Percentiles rank a stretch among this genome's conserved stretches.
Conservation (phyloP, 2,797 vertebrate genomes). For the Tiaroga cobitis region DNA sequence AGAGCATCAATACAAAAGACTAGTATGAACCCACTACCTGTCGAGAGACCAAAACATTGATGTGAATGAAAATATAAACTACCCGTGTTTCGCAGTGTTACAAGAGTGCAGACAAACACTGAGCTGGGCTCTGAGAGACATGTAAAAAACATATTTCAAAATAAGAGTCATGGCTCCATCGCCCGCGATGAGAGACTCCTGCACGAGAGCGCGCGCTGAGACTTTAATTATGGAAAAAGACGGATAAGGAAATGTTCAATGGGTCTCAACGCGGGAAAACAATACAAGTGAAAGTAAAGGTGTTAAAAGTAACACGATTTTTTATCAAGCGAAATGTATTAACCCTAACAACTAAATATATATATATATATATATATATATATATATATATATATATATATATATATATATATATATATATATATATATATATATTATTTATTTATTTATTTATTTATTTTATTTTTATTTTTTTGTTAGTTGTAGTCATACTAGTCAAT, state of each 20-base stretch:
- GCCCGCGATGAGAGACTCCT: fast-evolving
- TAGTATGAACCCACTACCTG: background rate
- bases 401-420: no score
- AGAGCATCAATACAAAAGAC: background rate
- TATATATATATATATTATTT: no score
- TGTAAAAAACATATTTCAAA: background rate
- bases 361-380: no score
- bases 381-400: no score
- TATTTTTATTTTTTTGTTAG: no score
- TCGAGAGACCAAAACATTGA: background rate
- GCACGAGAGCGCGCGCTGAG: background rate
- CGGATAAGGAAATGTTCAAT: background rate
- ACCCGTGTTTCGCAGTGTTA: background rate
- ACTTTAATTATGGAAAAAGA: background rate
- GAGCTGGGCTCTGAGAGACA: background rate
- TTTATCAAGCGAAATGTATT: background rate
- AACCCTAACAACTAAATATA: background rate
- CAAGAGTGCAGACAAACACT: background rate
- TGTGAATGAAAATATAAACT: background rate
- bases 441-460: no score
- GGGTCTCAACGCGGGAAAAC: background rate
- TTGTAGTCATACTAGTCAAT: no score
- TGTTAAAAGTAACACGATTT: background rate
- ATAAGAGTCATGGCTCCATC: background rate
- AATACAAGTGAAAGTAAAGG: background rate